Evolutionary conservation across 2,113 vertebrate genomes (phyloP), one percentile per base, ranked within the genome.

Genomic region (Trachemys scripta): DNA sequence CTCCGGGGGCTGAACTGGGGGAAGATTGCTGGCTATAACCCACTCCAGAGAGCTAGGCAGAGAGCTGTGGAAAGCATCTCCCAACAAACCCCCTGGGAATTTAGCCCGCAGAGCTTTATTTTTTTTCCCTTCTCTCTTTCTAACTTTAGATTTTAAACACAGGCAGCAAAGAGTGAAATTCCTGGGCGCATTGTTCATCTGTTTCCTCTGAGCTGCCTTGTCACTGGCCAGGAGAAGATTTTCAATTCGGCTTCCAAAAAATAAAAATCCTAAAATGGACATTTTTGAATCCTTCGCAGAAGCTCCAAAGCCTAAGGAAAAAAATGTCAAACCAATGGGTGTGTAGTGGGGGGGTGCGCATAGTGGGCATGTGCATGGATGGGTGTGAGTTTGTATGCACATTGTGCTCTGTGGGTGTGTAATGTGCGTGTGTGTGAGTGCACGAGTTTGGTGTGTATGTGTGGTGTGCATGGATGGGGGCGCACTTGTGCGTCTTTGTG

Each of bases 141-240:
- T 91, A 95, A 97, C 95, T 97, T 96, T 92, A 20, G 95, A 95
- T 94, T 97, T 96, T 95, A 97, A 96, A 97, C 96, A 97, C 59
- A 53, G 24, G 69, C 96, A 93, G 96, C 75, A 94, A 84, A 87
- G 96, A 69, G 96, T 96, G 51, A 89, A 97, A 97, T 97, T 97
- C 97, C 95, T 97, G 56, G 42, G 84, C 91, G 95, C 75, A 90
- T 80, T 93, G 94, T 97, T 97, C 96, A 97, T 97, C 94, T 93
- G 89, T 97, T 97, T 97, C 96, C 92, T 96, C 94, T 88, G 97
- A 96, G 83, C 81, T 88, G 89, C 94, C 72, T 97, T 81, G 91
- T 97, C 90, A 59, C 92, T 93, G 95, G 96, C 96, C 93, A 85
- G 4, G 85, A 93, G 94, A 85, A 92, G 89, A 92, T 27, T 87